A percentile compares a stretch with the other conserved stretches of the same genome.
These are phyloP conservation scores for Molanna angustata DNA, from an alignment of 2,888 invertebrate species.

Conservation along the genomic window DNA sequence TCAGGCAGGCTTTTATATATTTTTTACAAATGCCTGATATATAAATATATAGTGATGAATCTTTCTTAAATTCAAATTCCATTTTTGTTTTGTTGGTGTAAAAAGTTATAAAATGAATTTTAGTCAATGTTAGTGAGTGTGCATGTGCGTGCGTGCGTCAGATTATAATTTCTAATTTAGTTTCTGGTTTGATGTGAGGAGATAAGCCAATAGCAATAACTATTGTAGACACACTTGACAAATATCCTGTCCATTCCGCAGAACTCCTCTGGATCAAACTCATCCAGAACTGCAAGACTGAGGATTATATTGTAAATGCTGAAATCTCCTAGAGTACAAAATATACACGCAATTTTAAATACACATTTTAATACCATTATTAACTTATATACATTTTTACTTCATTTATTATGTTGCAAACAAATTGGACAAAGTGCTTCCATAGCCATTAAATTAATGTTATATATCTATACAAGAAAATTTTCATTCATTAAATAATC, in stretches of 20 bases:
- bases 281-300: slow-evolving; percentile 27
- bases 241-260: no score
- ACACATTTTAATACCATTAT: slow-evolving; percentile 5
- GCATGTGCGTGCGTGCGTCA: slow-evolving; percentile 20
- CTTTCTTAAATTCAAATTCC: no score
- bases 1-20: no score
- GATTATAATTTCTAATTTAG: slow-evolving; percentile 16
- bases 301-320: slow-evolving; percentile 22
- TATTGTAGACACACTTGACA: slow-evolving; percentile 7
- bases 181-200: slow-evolving; percentile 22
- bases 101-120: no score
- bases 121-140: slow-evolving; percentile 31
- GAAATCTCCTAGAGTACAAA: slow-evolving; percentile 27
- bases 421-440: slow-evolving; percentile 29
- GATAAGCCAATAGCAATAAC: slow-evolving; percentile 22
- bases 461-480: background rate
- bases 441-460: slow-evolving; percentile 14
- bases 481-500: slow-evolving; percentile 1
- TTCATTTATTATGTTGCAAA: slow-evolving; percentile 21
- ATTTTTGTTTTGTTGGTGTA: no score
- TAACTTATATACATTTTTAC: slow-evolving; percentile 10
- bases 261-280: slow-evolving; percentile 9
- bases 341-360: slow-evolving; percentile 13
- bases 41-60: no score
- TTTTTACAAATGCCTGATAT: no score